Conservation (phyloP, 2,888 invertebrate species). For the Eucera pruinosa region DNA sequence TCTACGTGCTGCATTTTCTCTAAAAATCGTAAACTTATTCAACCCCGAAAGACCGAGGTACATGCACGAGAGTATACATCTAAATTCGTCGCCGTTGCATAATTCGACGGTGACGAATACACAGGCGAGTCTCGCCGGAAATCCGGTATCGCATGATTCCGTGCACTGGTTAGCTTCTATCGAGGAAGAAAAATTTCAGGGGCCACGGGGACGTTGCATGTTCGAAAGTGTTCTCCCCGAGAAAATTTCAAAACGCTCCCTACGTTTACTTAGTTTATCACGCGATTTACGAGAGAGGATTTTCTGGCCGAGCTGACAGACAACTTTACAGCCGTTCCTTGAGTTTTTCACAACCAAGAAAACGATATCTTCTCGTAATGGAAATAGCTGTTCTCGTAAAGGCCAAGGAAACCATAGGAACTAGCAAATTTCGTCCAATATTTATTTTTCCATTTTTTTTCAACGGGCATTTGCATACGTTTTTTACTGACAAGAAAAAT, state of each 20-base stretch:
- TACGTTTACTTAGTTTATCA: slow-evolving; percentile 31
- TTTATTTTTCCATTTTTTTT: neutral
- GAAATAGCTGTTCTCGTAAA: slow-evolving; percentile 35
- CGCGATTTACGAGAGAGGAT: slow-evolving; percentile 37
- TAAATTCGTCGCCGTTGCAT: slow-evolving; percentile 23
- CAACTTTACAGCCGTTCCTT: slow-evolving; percentile 37
- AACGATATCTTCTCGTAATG: slow-evolving; percentile 40
- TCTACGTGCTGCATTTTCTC: neutral
- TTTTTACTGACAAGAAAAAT: too few species aligned
- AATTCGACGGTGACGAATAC: slow-evolving; percentile 42
- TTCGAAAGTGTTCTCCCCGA: neutral
- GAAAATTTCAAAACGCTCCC: slow-evolving; percentile 33
- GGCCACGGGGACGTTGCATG: neutral
- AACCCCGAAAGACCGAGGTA: neutral
- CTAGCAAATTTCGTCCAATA: slow-evolving; percentile 9
- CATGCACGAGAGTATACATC: neutral
- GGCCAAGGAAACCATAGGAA: neutral
- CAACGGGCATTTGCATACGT: too few species aligned
- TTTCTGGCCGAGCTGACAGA: slow-evolving; percentile 35
- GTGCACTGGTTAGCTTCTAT: neutral
- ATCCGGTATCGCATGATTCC: slow-evolving; percentile 10
- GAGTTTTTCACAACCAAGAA: slow-evolving; percentile 19
- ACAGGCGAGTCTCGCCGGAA: slow-evolving; percentile 15
- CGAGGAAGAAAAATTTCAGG: slow-evolving; percentile 20
- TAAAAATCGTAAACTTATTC: slow-evolving; percentile 3